These are phyloP conservation scores for Cantharis lateralis DNA, from an alignment of 2,888 invertebrate genomes.

Conservation along the genomic window DNA sequence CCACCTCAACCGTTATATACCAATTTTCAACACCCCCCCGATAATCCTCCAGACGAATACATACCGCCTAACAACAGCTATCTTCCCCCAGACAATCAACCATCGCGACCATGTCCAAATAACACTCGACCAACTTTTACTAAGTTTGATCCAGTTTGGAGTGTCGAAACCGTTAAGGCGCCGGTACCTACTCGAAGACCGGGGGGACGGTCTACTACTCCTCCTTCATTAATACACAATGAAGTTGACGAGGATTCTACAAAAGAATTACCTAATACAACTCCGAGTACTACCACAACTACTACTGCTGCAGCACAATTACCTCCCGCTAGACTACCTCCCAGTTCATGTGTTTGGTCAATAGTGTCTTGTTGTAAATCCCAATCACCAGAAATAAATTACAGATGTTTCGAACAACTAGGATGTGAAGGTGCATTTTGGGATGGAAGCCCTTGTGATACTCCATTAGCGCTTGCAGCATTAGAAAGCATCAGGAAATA, in stretches of 20 bases:
- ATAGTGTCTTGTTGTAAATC: neutral
- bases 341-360: neutral
- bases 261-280: neutral
- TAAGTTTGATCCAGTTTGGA: neutral
- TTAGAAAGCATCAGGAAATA: neutral
- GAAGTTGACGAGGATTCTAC: neutral
- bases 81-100: neutral
- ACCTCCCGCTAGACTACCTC: neutral
- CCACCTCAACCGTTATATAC: neutral
- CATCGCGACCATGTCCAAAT: neutral
- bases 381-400: neutral
- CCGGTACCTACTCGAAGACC: neutral
- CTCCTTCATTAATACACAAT: neutral
- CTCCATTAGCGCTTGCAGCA: neutral
- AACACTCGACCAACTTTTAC: no score
- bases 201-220: neutral
- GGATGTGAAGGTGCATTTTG: neutral
- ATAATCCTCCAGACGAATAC: neutral
- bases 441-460: neutral
- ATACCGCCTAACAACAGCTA: neutral
- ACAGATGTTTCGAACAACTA: neutral
- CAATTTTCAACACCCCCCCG: neutral
- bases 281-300: neutral
- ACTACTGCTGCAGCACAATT: accelerated
- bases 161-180: neutral